Base-by-base conservation (phyloP, 2,888 invertebrate species). In the Melipona beecheii region DNA sequence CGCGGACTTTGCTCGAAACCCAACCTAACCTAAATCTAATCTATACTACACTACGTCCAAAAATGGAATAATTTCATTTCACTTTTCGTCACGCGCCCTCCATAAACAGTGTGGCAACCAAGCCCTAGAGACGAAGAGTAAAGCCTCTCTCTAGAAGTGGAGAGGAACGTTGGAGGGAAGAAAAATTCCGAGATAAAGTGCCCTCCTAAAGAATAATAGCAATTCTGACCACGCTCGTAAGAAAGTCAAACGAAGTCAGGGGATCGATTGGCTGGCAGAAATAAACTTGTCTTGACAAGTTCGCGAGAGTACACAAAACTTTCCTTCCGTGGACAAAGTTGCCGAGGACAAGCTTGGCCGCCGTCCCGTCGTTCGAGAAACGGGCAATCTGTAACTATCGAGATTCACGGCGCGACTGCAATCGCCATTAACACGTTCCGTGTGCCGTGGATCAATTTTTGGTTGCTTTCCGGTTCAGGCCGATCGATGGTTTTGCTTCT, bases 241-340 rank as follows among this genome's bases (percentile, higher is more conserved):
- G 19, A 62, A 71, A 72, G 78, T 78, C 77, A 65, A 71, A 49
- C 49, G 43, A 58, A 84, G 66, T 66, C 74, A 13, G 21, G 17
- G 64, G 74, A 78, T 78, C 70, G 81, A 86, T 79, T 83, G 88
- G 78, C 77, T 73, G 54, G 75, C 31, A 36, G 80, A 82, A 84
- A 78, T 81, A 88, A 88, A 88, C 80, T 88, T 72, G 75, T 56
- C 76, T 76, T 58, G 68, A 77, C 72, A 71, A 83, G 81, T 79
- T 79, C 70, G 65, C 69, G 27, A 75, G 77, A 75, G 82, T 82
- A 65, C 78, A 75, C 58, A 64, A 86, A 88, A 86, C 78, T 88
- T 88, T 80, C 27, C 27, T 19, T 5, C 58, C 66, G 43, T 58
- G 68, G 64, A 13, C 21, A 17, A 81, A 83, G 75, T 86, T 87